These are phyloP conservation scores for Brachionus angularis DNA, from an alignment of 1,140 invertebrate genomes.

Conservation along the genomic window DNA sequence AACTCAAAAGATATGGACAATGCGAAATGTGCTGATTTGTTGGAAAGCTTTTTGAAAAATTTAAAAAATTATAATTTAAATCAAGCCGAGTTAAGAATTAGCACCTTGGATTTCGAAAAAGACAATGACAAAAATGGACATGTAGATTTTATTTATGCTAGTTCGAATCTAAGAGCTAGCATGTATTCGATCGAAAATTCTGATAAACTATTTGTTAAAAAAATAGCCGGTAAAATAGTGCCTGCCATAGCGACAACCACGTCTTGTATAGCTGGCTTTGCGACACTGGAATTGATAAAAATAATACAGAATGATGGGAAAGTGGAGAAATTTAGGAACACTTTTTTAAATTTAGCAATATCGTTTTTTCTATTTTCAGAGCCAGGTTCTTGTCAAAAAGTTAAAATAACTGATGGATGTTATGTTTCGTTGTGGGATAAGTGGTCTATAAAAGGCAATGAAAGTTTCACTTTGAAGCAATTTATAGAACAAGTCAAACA, in stretches of 20 bases:
- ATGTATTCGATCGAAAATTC: constrained; percentile 56
- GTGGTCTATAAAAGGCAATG: constrained; percentile 77
- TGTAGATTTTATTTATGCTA: constrained; percentile 55
- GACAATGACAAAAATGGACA: constrained; percentile 57
- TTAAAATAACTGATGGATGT: constrained; percentile 66
- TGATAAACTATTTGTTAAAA: constrained; percentile 53
- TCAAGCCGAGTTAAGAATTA: constrained; percentile 47
- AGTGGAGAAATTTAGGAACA: constrained; percentile 8
- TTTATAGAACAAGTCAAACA: constrained; percentile 89
- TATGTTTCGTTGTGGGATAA: constrained; percentile 87
- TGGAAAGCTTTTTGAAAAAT: too few species aligned
- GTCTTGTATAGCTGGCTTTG: constrained; percentile 54
- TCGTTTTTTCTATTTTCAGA: neutral
- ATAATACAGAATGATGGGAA: constrained; percentile 13
- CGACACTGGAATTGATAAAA: constrained; percentile 31
- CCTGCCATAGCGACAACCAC: constrained; percentile 58
- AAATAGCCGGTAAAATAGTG: constrained; percentile 55
- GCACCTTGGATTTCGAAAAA: constrained; percentile 55
- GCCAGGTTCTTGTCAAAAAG: constrained; percentile 61
- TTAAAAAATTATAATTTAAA: neutral
- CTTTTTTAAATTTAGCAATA: constrained; percentile 31
- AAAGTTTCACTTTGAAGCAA: constrained; percentile 84
- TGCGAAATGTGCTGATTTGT: constrained; percentile 18
- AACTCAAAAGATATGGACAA: neutral
- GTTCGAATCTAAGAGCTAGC: constrained; percentile 51